These are phyloP conservation scores for Dione juno DNA, from an alignment of 2,888 invertebrate species.

Conservation along the genomic window DNA sequence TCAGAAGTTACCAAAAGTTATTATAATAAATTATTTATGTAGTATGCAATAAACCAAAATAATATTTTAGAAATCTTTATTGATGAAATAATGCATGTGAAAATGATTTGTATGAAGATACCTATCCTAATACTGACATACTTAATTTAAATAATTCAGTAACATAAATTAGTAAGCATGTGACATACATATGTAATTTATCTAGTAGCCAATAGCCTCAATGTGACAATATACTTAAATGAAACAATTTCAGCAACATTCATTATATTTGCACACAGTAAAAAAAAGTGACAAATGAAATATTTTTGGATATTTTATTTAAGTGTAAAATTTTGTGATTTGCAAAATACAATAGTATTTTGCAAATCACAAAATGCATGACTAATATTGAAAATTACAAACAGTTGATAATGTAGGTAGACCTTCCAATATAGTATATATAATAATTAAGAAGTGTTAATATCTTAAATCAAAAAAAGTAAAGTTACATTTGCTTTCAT, in stretches of 20 bases:
- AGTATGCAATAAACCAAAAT: not conserved
- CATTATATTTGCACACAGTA: not conserved
- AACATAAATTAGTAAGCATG: not conserved
- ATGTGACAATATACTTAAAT: not conserved
- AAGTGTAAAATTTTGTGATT: too few relatives aligned
- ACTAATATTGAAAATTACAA: not conserved
- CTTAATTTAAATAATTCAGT: not conserved
- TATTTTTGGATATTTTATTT: not conserved
- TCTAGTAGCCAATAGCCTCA: constrained; percentile 3
- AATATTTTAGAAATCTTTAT: not conserved
- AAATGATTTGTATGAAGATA: not conserved
- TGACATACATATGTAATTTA: not conserved
- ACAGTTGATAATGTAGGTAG: not conserved
- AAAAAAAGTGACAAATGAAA: not conserved
- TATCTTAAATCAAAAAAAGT: not conserved
- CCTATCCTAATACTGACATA: constrained; percentile 1
- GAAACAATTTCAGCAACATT: not conserved
- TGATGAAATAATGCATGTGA: not conserved
- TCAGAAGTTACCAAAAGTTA: not conserved
- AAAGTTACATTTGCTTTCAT: not conserved
- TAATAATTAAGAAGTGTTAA: not conserved
- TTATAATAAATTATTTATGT: not conserved
- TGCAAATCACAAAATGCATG: not conserved
- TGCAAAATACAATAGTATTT: not conserved
- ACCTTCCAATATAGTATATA: not conserved